Evolutionary conservation across 2,888 invertebrate genomes (phyloP).

Genomic region (Polylopha cassiicola): DNA sequence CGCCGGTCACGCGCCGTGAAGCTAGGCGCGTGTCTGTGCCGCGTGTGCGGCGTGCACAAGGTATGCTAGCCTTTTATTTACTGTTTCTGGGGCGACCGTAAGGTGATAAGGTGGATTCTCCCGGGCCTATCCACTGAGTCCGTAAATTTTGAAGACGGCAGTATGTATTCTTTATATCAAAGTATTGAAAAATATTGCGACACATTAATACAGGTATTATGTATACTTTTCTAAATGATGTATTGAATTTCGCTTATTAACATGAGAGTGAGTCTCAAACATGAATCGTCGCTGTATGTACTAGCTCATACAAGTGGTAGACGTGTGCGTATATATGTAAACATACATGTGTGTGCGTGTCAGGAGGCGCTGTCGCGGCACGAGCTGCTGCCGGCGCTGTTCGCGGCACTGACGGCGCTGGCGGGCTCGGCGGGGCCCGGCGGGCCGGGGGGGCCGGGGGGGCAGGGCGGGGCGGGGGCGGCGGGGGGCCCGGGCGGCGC

Average conservation of each 20-base stretch:
- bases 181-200: too few species aligned
- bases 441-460: conserved; percentile 37
- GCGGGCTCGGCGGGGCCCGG: conserved; percentile 32
- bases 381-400: conserved; percentile 56
- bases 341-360: background rate
- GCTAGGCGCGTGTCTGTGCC: conserved; percentile 78
- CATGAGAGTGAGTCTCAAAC: too few species aligned
- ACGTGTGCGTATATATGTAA: background rate
- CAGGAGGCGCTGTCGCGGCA: conserved; percentile 63
- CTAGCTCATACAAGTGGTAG: background rate
- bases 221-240: too few species aligned
- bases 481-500: conserved; percentile 28
- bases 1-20: conserved; percentile 85
- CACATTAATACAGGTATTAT: too few species aligned
- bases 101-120: too few species aligned
- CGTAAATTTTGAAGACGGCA: too few species aligned
- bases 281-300: background rate
- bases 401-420: conserved; percentile 52
- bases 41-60: conserved; percentile 70
- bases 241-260: too few species aligned
- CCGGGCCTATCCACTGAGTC: too few species aligned
- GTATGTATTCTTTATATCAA: too few species aligned
- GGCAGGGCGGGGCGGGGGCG: conserved; percentile 15
- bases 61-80: too few species aligned
- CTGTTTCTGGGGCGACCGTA: too few species aligned